Base-by-base conservation (phyloP, 1,140 invertebrate genomes). In the Colletes gigas region DNA sequence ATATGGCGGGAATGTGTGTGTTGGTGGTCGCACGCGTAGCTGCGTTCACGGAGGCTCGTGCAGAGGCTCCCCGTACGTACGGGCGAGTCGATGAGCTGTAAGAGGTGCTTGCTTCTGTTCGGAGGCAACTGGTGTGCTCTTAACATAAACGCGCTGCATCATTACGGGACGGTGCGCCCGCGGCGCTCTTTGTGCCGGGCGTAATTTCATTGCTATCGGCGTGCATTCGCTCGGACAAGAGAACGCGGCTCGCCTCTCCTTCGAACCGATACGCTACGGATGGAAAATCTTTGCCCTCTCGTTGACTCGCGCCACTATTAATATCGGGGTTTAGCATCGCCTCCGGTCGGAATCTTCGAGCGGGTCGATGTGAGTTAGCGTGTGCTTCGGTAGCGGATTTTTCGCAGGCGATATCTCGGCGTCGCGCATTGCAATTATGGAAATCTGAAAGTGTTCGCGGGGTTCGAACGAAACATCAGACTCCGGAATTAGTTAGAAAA, bases 191-290 rank as follows among this genome's bases (percentile, higher is more conserved):
- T 89, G 87, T 89, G 72, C 75, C 79, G 72, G 44, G 83, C 76
- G 80, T 87, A 89, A 88, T 88, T 89, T 88, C 85, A 88, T 89
- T 88, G 83, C 85, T 88, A 89, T 88, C 85, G 85, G 81, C 79
- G 72, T 78, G 84, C 80, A 65, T 47, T 78, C 60, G 73, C 76
- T 59, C 54, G 50, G 69, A 47, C 69, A 75, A 72, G 57, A 85
- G 70, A 63, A 70, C 59, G 50, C 14, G 76, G 21, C 50, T 67
- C 50, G 62, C 54, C 21, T n/a, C 47, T 81, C 21, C 70, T 78
- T 81, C 78, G 41, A 84, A 68, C 41, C 60, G 71, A 77, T 83
- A 67, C 44, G 67, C 54, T 41, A 69, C 72, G 59, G 66, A 12
- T n/a, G 50, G 59, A 62, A 84, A 84, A 83, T 83, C 39, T 41